Evolutionary conservation across 2,113 vertebrate genomes (phyloP), one percentile per base, ranked within the genome.

Genomic region (Scomber scombrus): DNA sequence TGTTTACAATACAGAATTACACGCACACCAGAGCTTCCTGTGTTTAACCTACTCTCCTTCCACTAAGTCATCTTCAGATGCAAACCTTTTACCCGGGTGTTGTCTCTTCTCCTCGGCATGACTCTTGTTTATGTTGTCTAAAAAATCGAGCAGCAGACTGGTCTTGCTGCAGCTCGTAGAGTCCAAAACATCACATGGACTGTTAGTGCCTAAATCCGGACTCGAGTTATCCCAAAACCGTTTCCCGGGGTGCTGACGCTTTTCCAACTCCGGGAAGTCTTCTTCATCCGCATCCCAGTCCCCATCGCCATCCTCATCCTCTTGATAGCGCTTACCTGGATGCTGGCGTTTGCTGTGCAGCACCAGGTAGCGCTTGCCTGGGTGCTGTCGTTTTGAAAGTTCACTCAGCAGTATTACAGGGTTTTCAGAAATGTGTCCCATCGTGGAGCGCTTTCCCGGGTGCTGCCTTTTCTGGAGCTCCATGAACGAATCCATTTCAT

Each of bases 201-300:
- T 91, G 79, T 56, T 81, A 63, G 86, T 78, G 76, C 81, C 82
- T 10, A 94, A 85, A 88, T 94, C 94, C 85, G 88, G 86, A 73
- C 57, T 93, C 15, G 89, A 83, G 81, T 81, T 81, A 85, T 93
- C 95, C 93, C 89, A 86, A 79, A 92, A 92, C 50, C 95, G 93
- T 92, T 96, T 98, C 29, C 96, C 96, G 0, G 96, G 95, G 55
- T 97, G 96, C 75, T 98, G 98, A 11, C 88, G 96, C 88, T 97
- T 97, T 74, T 96, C 93, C 79, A 93, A 6, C 0, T 93, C 85
- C 5, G 60, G 18, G 8, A 90, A 84, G 34, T 95, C 92, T 55
- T 78, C 66, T 16, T 91, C 89, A 31, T 65, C 83, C 16, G 5
- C 87, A 0, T 89, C 58, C n/a, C 81, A 85, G 46, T 86, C 86